Percentiles rank a stretch among this genome's conserved stretches.
These are phyloP conservation scores for Beris chalybata DNA, from an alignment of 2,888 invertebrate species.

Conservation along the genomic window DNA sequence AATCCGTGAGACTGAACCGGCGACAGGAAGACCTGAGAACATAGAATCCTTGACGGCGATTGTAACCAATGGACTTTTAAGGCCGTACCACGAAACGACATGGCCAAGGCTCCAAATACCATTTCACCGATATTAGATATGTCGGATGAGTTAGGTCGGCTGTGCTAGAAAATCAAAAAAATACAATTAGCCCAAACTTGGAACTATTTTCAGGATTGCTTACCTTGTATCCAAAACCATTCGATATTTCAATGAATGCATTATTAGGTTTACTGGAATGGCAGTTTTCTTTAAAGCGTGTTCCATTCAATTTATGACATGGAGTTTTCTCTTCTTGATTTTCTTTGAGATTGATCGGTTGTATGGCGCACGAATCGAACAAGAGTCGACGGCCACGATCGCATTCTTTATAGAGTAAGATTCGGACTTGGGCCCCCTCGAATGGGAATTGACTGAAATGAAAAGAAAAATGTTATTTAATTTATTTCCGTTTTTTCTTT, in stretches of 20 bases:
- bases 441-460: slow-evolving; percentile 61
- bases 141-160: slow-evolving; percentile 66
- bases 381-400: slow-evolving; percentile 79
- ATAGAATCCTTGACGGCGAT: slow-evolving; percentile 58
- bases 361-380: slow-evolving; percentile 77
- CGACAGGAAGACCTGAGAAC: slow-evolving; percentile 65
- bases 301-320: slow-evolving; percentile 8
- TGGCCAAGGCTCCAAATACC: slow-evolving; percentile 89
- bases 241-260: slow-evolving; percentile 64
- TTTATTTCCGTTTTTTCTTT: too few relatives aligned
- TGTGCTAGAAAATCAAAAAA: slow-evolving; percentile 58
- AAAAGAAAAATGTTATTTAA: background rate
- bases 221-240: slow-evolving; percentile 69
- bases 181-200: slow-evolving; percentile 7
- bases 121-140: slow-evolving; percentile 81
- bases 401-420: slow-evolving; percentile 83
- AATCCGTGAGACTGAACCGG: slow-evolving; percentile 52
- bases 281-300: slow-evolving; percentile 6
- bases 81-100: slow-evolving; percentile 85
- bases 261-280: slow-evolving; percentile 31
- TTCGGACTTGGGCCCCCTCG: slow-evolving; percentile 73
- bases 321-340: slow-evolving; percentile 12
- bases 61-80: slow-evolving; percentile 69
- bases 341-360: slow-evolving; percentile 60
- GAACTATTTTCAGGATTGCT: slow-evolving; percentile 44